phyloP scores from a whole-genome alignment of 2,113 vertebrate species.

The Miniopterus natalensis region DNA sequence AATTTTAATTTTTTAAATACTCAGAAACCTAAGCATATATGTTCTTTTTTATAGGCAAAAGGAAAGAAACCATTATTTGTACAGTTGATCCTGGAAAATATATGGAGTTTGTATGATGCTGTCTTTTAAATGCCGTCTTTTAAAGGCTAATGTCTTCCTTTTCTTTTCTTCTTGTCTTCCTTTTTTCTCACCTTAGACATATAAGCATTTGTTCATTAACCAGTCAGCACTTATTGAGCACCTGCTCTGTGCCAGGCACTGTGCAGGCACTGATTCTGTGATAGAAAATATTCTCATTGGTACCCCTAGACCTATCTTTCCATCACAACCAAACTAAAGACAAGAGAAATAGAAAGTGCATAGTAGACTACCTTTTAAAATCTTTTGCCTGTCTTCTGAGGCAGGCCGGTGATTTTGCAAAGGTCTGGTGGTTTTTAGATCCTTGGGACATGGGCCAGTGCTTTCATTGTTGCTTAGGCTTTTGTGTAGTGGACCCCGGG shows the following conservation, averaged over 20 bases:
- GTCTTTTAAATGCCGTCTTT: too few relatives aligned
- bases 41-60: too few relatives aligned
- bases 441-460: not conserved
- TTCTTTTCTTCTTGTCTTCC: not conserved
- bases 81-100: too few relatives aligned
- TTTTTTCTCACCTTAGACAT: not conserved
- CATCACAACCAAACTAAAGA: not conserved
- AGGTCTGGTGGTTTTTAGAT: constrained; percentile 33
- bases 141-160: not conserved
- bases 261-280: not conserved
- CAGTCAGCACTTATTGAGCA: not conserved
- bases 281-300: not conserved
- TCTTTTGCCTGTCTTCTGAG: not conserved
- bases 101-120: too few relatives aligned
- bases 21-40: too few relatives aligned
- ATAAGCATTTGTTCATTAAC: not conserved
- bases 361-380: not conserved
- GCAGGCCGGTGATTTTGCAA: not conserved
- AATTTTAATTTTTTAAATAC: not conserved
- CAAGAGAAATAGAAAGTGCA: not conserved
- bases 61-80: too few relatives aligned
- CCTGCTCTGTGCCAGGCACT: not conserved
- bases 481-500: not conserved
- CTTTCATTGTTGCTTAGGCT: constrained; percentile 3
- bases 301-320: not conserved